phyloP scores from a whole-genome alignment of 2,113 vertebrate genomes.

The Romanogobio albipinnatus region DNA sequence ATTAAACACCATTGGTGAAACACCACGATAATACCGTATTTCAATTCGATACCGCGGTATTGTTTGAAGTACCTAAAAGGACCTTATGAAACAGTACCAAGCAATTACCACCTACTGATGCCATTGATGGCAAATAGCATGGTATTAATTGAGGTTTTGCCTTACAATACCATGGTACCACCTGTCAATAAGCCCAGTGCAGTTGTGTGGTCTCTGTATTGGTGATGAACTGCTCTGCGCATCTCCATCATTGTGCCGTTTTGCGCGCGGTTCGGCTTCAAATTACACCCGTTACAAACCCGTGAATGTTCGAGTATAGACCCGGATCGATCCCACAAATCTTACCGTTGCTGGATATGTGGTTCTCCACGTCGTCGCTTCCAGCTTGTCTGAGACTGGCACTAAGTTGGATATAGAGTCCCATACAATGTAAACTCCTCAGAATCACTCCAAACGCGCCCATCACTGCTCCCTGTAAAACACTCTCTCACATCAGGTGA shows the following conservation, averaged over 20 bases:
- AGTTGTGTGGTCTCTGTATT: background rate
- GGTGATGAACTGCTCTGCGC: background rate
- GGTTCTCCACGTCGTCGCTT: slow-evolving; percentile 82
- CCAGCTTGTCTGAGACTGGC: slow-evolving; percentile 78
- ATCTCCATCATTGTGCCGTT: slow-evolving; percentile 6
- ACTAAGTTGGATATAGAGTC: slow-evolving; percentile 92
- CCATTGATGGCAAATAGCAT: background rate
- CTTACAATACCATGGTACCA: background rate
- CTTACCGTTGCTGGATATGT: slow-evolving; percentile 86
- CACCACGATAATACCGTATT: background rate
- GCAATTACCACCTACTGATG: background rate
- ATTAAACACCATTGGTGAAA: background rate
- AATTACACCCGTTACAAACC: slow-evolving; percentile 5
- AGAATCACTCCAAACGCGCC: slow-evolving; percentile 85
- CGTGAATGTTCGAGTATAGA: background rate
- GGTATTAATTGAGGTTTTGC: background rate
- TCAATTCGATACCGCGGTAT: background rate
- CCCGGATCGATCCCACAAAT: background rate
- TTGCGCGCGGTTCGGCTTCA: background rate
- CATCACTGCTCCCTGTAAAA: slow-evolving; percentile 73
- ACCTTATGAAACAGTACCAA: background rate
- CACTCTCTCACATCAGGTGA: slow-evolving; percentile 70
- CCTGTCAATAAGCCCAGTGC: slow-evolving; percentile 6
- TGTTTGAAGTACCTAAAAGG: background rate
- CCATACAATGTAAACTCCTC: slow-evolving; percentile 89